phyloP scores from a whole-genome alignment of 2,113 vertebrate genomes.

The Rattus norvegicus region DNA sequence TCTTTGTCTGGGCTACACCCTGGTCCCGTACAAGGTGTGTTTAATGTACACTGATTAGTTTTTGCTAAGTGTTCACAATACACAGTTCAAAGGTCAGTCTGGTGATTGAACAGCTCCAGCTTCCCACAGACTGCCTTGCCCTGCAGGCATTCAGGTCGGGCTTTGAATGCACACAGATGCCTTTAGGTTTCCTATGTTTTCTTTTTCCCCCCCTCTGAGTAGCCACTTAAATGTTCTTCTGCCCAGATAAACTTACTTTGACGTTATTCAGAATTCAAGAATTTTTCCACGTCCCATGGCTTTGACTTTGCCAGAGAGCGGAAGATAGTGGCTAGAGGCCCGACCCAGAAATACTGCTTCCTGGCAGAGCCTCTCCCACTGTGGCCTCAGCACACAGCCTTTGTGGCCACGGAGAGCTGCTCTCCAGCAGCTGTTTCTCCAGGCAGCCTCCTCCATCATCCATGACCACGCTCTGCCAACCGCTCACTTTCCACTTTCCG shows the following conservation, averaged over 20 bases:
- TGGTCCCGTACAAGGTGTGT: background rate
- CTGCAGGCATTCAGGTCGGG: rapidly evolving
- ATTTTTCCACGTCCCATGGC: background rate
- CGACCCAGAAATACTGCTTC: background rate
- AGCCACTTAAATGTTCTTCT: background rate
- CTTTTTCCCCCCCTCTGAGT: background rate
- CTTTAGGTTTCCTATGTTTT: background rate
- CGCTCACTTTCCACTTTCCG: background rate
- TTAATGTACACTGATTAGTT: background rate
- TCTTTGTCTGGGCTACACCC: background rate
- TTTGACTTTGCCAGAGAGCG: background rate
- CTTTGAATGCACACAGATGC: background rate
- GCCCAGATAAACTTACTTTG: background rate
- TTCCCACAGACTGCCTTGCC: background rate
- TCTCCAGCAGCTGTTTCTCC: rapidly evolving
- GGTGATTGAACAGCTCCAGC: too few species aligned
- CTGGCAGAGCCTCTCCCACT: background rate
- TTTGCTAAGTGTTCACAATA: background rate
- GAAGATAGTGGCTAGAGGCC: background rate
- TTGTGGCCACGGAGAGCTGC: too few species aligned
- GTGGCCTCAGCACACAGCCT: rapidly evolving
- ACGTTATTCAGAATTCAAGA: background rate
- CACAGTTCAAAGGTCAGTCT: background rate
- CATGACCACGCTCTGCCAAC: background rate
- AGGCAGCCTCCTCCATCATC: background rate